phyloP scores from a whole-genome alignment of 2,888 invertebrate genomes.

The Mayetiola destructor region DNA sequence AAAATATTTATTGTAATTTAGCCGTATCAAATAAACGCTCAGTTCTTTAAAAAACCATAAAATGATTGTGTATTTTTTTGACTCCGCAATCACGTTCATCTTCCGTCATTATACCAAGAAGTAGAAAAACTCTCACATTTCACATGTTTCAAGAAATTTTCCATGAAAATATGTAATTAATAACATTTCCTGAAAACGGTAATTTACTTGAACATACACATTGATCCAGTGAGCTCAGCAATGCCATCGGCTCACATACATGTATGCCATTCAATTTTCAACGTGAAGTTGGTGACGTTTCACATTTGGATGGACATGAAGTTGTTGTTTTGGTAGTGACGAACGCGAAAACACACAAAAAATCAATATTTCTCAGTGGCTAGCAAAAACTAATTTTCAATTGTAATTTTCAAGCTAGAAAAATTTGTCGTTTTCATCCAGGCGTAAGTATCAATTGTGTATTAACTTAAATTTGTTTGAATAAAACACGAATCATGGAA shows the following conservation, averaged over 20 bases:
- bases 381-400: too few species aligned
- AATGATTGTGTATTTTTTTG: too few species aligned
- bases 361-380: slow-evolving; percentile 11
- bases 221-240: neutral
- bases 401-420: neutral
- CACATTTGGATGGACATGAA: neutral
- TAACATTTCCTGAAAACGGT: neutral
- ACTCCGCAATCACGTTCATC: neutral
- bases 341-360: slow-evolving; percentile 1
- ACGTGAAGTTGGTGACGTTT: neutral
- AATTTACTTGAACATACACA: neutral
- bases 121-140: neutral
- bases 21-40: neutral
- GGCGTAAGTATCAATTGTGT: slow-evolving; percentile 1
- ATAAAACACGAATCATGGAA: neutral
- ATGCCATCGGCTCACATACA: neutral
- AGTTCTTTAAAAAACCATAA: too few species aligned
- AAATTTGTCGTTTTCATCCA: neutral
- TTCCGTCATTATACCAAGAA: neutral
- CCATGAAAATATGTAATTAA: neutral
- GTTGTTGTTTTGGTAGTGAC: slow-evolving; percentile 4
- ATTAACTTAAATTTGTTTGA: neutral
- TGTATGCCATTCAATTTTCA: neutral
- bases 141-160: neutral
- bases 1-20: slow-evolving; percentile 13